Conservation (phyloP, 2,797 vertebrate genomes). For the Fratercula arctica region DNA sequence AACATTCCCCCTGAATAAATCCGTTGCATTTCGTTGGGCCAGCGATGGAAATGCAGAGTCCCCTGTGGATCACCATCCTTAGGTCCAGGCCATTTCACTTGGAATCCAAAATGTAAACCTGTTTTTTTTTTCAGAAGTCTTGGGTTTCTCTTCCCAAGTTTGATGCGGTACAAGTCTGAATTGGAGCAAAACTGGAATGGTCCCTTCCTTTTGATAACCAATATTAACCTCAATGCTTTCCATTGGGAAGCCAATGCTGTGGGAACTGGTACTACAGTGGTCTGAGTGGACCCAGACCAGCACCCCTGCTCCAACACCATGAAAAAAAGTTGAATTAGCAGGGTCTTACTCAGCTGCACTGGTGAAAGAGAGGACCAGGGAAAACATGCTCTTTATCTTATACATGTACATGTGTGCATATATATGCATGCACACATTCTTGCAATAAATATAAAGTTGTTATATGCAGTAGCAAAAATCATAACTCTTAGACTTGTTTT, state of each 20-base stretch:
- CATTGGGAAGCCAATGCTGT: neutral
- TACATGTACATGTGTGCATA: neutral
- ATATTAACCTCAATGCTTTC: neutral
- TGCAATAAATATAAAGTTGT: neutral
- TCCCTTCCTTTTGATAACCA: neutral
- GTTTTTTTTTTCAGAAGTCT: neutral
- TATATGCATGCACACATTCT: neutral
- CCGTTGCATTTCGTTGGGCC: fast-evolving
- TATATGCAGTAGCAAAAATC: neutral
- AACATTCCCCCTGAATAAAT: neutral
- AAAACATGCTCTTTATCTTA: neutral
- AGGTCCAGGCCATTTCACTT: neutral
- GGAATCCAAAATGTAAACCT: neutral
- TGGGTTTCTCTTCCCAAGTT: neutral
- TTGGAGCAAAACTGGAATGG: neutral
- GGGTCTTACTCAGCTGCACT: neutral
- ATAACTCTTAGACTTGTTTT: neutral
- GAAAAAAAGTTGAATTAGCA: neutral
- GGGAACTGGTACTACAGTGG: neutral
- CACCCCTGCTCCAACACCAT: neutral
- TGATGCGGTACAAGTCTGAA: neutral
- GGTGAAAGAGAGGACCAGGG: neutral
- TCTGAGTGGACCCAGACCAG: neutral
- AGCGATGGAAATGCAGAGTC: neutral
- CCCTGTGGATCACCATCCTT: neutral